Conservation (phyloP, 35 echinoderm and acorn worm genomes). For the Stichopus chloronotus region DNA sequence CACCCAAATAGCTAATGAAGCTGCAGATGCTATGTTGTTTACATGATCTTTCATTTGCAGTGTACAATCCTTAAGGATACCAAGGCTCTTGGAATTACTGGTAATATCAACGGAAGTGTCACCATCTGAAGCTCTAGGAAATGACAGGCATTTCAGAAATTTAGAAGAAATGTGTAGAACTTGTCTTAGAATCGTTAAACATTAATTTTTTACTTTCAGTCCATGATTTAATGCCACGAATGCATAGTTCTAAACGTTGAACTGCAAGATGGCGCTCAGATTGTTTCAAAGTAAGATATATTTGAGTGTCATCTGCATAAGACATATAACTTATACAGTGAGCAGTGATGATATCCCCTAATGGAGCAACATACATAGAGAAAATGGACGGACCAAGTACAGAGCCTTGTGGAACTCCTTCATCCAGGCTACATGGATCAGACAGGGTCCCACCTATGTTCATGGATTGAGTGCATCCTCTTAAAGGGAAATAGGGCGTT, state of each 20-base stretch:
- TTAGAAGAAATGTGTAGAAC: no score
- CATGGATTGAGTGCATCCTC: neutral
- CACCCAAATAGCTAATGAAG: no score
- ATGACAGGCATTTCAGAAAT: neutral
- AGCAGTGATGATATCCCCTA: conserved; percentile 8
- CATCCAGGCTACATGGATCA: neutral
- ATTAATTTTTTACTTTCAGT: neutral
- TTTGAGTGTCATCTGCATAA: conserved; percentile 20
- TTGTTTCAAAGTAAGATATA: neutral
- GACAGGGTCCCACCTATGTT: neutral
- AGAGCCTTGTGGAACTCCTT: conserved; percentile 28
- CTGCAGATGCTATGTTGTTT: no score
- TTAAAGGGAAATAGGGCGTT: no score
- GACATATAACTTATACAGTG: conserved; percentile 29
- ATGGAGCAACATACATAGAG: conserved; percentile 9
- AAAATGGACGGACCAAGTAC: conserved; percentile 9
- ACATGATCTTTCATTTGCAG: conserved; percentile 12
- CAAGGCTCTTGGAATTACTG: neutral
- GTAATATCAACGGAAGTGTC: neutral
- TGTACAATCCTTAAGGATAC: neutral
- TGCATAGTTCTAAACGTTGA: conserved; percentile 22
- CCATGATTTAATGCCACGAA: conserved; percentile 13
- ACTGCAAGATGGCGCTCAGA: conserved; percentile 1
- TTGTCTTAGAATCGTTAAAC: neutral
- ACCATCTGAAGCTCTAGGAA: neutral